phyloP scores from a whole-genome alignment of 2,888 invertebrate species.

The Dicyrtomina minuta region DNA sequence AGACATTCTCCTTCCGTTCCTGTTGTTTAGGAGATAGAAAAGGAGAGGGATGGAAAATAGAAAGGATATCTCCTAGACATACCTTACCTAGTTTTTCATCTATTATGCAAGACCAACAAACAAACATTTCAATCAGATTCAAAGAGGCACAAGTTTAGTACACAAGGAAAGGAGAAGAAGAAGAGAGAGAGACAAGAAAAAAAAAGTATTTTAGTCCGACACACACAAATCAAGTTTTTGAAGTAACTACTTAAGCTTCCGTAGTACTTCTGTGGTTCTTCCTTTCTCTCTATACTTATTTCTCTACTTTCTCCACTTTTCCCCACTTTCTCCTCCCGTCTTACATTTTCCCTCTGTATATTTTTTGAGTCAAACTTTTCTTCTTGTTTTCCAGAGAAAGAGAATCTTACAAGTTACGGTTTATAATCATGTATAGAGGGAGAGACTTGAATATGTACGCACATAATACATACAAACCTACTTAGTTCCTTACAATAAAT shows the following conservation, averaged over 20 bases:
- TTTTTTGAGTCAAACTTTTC: too few species aligned
- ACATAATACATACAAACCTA: too few species aligned
- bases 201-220: constrained; percentile 1
- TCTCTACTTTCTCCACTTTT: not conserved
- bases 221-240: not conserved
- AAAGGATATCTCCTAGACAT: not conserved
- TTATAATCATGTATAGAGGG: too few species aligned
- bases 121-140: constrained; percentile 30
- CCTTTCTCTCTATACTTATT: not conserved
- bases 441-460: too few species aligned
- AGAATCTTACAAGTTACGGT: too few species aligned
- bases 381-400: too few species aligned
- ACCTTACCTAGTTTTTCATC: constrained; percentile 1
- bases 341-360: not conserved
- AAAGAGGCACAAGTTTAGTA: constrained; percentile 21
- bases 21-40: not conserved
- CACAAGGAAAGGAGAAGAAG: constrained; percentile 8
- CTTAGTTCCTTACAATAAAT: too few species aligned
- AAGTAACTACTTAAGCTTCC: constrained; percentile 4
- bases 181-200: not conserved
- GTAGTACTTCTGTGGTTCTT: not conserved
- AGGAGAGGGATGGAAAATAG: not conserved
- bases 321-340: not conserved
- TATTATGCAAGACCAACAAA: constrained; percentile 18
- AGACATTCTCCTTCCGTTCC: not conserved